Percentiles rank a stretch among this genome's conserved stretches.
phyloP scores from a whole-genome alignment of 2,113 vertebrate species.

The Nyctereutes procyonoides region DNA sequence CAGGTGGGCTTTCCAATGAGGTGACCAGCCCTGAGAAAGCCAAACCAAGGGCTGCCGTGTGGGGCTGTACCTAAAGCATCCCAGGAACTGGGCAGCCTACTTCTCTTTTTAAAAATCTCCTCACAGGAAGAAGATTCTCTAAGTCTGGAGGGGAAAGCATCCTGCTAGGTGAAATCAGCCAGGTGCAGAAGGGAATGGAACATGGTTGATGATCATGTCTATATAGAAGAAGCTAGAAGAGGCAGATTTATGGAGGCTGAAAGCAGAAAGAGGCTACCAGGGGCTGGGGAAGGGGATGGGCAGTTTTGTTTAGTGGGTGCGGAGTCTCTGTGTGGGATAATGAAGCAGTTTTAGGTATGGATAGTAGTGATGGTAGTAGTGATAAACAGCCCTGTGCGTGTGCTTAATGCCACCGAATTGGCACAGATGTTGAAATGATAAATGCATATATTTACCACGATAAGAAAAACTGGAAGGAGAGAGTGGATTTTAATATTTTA shows the following conservation, averaged over 20 bases:
- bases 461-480: background rate
- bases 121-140: background rate
- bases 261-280: background rate
- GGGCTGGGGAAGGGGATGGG: accelerated
- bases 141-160: background rate
- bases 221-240: accelerated
- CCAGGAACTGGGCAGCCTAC: background rate
- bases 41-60: no score
- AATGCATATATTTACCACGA: background rate
- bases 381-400: accelerated
- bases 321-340: background rate
- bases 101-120: background rate
- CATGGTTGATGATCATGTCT: no score
- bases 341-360: background rate
- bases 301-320: accelerated
- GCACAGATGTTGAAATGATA: background rate
- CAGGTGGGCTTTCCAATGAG: background rate
- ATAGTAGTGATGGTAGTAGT: background rate
- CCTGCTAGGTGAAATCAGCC: background rate
- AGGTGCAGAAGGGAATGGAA: background rate
- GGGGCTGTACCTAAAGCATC: background rate
- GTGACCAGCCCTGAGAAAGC: no score
- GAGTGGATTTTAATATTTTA: background rate
- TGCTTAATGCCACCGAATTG: accelerated
- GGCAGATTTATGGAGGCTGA: background rate